Percentiles rank a stretch among this genome's conserved stretches.
Evolutionary conservation across 1,140 invertebrate genomes (phyloP).

Genomic region (Platyscapa corneri): DNA sequence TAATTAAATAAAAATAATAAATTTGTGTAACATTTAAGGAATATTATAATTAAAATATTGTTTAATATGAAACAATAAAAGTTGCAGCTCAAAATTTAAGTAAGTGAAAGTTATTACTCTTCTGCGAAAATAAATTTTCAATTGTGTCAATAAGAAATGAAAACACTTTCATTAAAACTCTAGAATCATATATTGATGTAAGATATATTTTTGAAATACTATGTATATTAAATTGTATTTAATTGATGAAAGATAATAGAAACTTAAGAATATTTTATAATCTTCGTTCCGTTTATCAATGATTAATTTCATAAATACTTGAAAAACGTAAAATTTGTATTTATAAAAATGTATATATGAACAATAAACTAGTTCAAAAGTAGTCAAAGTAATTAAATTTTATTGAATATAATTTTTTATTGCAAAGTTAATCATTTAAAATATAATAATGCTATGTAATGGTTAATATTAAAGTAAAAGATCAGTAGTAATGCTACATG

Average conservation of each 20-base stretch:
- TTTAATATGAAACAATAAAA: no score
- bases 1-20: no score
- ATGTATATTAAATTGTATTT: background rate
- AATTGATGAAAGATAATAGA: background rate
- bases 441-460: background rate
- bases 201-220: background rate
- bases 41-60: no score
- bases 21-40: no score
- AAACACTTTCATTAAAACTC: background rate
- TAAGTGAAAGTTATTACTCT: no score
- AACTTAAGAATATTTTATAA: background rate
- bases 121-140: no score
- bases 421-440: background rate
- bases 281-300: background rate
- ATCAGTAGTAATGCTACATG: no score
- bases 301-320: background rate
- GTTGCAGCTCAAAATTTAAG: no score
- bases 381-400: background rate
- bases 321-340: background rate
- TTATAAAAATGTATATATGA: no score
- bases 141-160: background rate
- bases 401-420: background rate
- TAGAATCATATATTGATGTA: background rate
- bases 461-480: no score
- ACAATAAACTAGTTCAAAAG: background rate